Base-by-base conservation (phyloP, 2,797 vertebrate species). In the Anas flavirostris region DNA sequence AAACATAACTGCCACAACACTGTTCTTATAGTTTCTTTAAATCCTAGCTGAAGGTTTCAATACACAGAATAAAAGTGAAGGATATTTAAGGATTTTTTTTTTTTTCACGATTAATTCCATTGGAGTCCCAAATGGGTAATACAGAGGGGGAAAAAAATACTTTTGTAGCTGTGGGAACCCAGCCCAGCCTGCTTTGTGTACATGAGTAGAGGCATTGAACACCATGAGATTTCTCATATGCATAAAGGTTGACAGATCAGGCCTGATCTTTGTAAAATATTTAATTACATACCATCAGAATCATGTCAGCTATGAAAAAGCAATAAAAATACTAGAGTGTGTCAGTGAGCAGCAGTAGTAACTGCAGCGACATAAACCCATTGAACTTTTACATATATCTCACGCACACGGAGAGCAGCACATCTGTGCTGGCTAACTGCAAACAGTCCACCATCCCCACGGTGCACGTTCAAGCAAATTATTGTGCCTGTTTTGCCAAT, bases 281-380 rank as follows among this genome's bases (percentile, higher is more conserved):
- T 94, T 96, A 95, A 97, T 84, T 96, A 82, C 70, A 67, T 90
- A 35, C 79, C 19, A 44, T 90, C 86, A 67, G 93, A 90, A 92
- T 41, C 60, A 73, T 88, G 87, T 97, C 95, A 96, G 90, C 93
- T 97, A 95, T 89, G 87, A 96, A 97, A 91, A 95, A 92, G 92
- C 78, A 86, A 96, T 93, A 91, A 37, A 88, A 91, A 92, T 59
- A 93, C 72, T 78, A 50, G 88, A 88, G 69, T 90, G 82, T 97
- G 86, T 96, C 97, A 95, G 88, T 46, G 28, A 91, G 80, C 81
- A 82, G 53, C 66, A 85, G 88, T 70, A 87, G 95, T 89, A 88
- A 87, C 67, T 68, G 39, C 33, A 88, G 75, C 56, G 60, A 77
- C 92, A 82, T 18, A 75, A 85, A 82, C 44, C 68, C 86, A 62